phyloP scores from a whole-genome alignment of 2,888 invertebrate genomes.

The Quadroppia sp. region DNA sequence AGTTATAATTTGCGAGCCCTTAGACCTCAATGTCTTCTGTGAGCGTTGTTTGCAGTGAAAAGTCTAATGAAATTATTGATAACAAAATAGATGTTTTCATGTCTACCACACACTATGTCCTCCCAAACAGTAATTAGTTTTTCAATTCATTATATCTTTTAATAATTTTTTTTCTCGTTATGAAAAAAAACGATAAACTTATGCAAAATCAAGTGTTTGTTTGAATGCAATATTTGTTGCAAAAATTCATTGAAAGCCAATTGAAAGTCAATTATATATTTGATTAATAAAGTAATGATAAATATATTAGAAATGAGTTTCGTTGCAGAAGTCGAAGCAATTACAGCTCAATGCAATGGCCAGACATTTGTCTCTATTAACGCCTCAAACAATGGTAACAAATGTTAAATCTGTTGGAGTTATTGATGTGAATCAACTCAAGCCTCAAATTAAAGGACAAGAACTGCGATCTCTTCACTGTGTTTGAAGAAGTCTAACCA shows the following conservation, averaged over 20 bases:
- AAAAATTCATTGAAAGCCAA: no score
- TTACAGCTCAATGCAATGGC: not conserved
- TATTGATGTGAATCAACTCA: not conserved
- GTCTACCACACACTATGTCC: conserved; percentile 1
- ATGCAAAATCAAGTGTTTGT: not conserved
- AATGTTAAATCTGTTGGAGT: not conserved
- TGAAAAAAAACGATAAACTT: not conserved
- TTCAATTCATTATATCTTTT: not conserved
- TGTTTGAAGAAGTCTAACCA: not conserved
- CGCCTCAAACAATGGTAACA: conserved; percentile 14
- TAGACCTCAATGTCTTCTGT: no score
- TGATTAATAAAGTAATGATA: no score
- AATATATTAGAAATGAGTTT: no score
- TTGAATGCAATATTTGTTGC: no score
- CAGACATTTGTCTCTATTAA: conserved; percentile 30
- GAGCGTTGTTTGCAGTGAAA: no score
- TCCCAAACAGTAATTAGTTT: conserved; percentile 3
- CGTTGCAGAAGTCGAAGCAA: not conserved
- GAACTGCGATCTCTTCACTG: conserved; percentile 5
- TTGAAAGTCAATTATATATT: not conserved
- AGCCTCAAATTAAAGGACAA: conserved; percentile 15
- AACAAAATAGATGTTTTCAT: not conserved
- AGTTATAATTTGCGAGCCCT: no score
- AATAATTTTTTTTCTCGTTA: not conserved
- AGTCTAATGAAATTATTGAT: conserved; percentile 27